Evolutionary conservation across 2,888 invertebrate species (phyloP), one percentile per base, ranked within the genome.

Genomic region (Cosmia trapezina): DNA sequence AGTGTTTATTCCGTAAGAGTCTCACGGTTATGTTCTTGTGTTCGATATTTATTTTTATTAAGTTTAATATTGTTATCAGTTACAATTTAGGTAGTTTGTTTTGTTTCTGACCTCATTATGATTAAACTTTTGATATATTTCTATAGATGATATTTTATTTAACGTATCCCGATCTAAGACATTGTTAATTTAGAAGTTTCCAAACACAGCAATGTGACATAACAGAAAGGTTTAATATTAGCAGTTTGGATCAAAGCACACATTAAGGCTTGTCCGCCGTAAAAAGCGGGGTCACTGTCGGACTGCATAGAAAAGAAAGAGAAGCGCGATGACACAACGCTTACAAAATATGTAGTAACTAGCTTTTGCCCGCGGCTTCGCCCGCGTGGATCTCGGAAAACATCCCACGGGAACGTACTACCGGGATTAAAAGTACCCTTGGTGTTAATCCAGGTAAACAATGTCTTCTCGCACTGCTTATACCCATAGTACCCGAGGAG

Each of bases 1-100:
- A 51, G 14, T 63, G 41, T 61, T 64, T 79, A 71, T 51, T 57
- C 65, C 22, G 60, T 28, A 49, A 65, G 65, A 71, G 60, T 61
- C 49, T 57, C 64, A 68, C 43, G 41, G 17, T 57, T 28, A 33
- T 14, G 9, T 33, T 60, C 8, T 57, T 28, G 33, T 12, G 9
- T 33, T 60, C 3, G 37, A n/a, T 68, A 67, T 64, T 61, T 56
- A 56, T 64, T 49, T 33, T 70, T n/a, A n/a, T n/a, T n/a, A n/a
- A n/a, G n/a, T 66, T 51, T 7, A 45, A n/a, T n/a, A 33, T 41
- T 56, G 19, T 62, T 60, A 12, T 62, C 0, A 12, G 37, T 65
- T 49, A 19, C 4, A 47, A 28, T 8, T 12, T 70, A 8, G 22
- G 7, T 61, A 19, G n/a, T 43, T 56, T 9, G 22, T 17, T 17